A percentile compares a stretch with the other conserved stretches of the same genome.
phyloP scores from a whole-genome alignment of 2,797 vertebrate species.

The Lepus oiostolus region DNA sequence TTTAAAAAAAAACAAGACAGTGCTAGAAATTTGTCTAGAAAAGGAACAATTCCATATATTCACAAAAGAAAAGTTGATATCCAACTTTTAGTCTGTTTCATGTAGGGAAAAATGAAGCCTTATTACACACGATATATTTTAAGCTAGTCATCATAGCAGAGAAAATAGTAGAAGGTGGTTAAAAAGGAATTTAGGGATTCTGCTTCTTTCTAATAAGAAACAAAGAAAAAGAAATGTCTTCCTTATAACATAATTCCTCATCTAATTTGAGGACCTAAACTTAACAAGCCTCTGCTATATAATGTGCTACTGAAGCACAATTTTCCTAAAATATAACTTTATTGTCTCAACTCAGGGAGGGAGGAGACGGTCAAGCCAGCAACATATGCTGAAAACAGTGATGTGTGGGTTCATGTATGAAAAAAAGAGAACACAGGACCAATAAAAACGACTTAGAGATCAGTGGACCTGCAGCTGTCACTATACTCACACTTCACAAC shows the following conservation, averaged over 20 bases:
- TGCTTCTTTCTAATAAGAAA: neutral
- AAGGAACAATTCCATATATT: neutral
- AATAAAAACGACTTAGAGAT: neutral
- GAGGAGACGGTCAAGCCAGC: neutral
- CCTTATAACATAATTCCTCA: neutral
- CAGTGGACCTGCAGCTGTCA: neutral
- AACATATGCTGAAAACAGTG: neutral
- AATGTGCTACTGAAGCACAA: neutral
- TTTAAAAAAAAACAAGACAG: neutral
- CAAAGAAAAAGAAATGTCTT: neutral
- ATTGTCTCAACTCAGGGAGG: neutral
- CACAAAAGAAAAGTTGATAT: conserved; percentile 11
- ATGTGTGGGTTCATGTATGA: neutral
- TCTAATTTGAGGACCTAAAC: neutral
- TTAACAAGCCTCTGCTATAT: neutral
- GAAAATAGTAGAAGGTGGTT: neutral
- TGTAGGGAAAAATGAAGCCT: neutral
- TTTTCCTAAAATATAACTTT: neutral
- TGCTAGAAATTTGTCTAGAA: neutral
- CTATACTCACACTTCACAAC: neutral
- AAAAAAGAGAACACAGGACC: neutral
- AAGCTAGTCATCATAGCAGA: neutral
- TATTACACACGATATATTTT: neutral
- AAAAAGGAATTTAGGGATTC: neutral
- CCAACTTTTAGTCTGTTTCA: conserved; percentile 11